phyloP scores from a whole-genome alignment of 2,888 invertebrate genomes.

The Cheilosia pagana region DNA sequence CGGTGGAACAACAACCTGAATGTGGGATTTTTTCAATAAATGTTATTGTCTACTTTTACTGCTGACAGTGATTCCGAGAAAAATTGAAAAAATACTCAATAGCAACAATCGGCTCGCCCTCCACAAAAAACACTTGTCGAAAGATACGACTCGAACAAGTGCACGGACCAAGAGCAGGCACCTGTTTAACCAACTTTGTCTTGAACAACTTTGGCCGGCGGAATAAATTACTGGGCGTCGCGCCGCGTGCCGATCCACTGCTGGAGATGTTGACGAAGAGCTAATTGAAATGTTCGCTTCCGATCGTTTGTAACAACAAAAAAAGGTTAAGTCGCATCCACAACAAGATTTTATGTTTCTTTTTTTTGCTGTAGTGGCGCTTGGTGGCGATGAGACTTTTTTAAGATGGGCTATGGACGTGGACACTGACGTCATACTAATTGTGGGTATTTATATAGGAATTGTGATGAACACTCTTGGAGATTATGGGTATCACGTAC shows the following conservation, averaged over 20 bases:
- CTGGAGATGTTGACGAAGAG: conserved; percentile 5
- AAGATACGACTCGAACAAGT: conserved; percentile 23
- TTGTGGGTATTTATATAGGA: background rate
- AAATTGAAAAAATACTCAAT: conserved; percentile 6
- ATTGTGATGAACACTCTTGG: background rate
- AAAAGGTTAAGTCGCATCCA: background rate
- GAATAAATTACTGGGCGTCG: conserved; percentile 40
- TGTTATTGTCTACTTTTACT: background rate
- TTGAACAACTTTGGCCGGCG: background rate
- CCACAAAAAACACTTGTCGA: conserved; percentile 19
- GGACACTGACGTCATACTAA: conserved; percentile 30
- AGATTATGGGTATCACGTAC: conserved; percentile 8
- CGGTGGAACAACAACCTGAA: conserved; percentile 21
- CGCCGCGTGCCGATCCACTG: conserved; percentile 3
- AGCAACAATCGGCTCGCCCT: conserved; percentile 16
- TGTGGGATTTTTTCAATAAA: conserved; percentile 12
- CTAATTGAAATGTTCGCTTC: conserved; percentile 55
- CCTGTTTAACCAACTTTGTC: conserved; percentile 1
- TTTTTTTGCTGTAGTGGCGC: conserved; percentile 5
- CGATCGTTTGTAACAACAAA: conserved; percentile 17
- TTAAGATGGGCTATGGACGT: background rate
- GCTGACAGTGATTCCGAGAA: conserved; percentile 43
- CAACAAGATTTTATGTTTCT: conserved; percentile 6
- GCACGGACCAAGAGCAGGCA: conserved; percentile 22
- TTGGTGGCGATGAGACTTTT: background rate